phyloP scores from a whole-genome alignment of 1,140 invertebrate species.

The Rhysida immarginata region DNA sequence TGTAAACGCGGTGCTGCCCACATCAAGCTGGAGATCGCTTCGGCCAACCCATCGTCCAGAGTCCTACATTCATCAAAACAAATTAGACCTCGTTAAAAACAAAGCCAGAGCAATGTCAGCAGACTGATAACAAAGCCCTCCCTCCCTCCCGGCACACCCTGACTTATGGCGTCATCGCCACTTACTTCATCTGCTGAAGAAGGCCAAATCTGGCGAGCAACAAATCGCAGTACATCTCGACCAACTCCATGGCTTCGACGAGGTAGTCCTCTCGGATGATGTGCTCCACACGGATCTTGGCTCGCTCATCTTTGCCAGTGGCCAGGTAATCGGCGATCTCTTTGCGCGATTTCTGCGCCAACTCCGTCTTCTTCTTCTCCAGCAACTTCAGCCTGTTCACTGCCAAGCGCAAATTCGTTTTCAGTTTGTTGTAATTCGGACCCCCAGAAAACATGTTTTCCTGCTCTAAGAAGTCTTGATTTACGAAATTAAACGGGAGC shows the following conservation, averaged over 20 bases:
- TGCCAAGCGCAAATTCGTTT: constrained; percentile 83
- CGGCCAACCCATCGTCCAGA: constrained; percentile 83
- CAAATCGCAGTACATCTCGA: constrained; percentile 99
- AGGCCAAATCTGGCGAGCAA: constrained; percentile 93
- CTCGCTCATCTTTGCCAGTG: constrained; percentile 74
- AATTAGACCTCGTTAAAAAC: no score
- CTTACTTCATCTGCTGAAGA: constrained; percentile 89
- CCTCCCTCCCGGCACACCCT: no score
- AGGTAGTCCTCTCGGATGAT: constrained; percentile 98
- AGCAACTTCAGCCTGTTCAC: constrained; percentile 86
- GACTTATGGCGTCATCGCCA: no score
- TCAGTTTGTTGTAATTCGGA: constrained; percentile 85
- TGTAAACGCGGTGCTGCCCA: constrained; percentile 88
- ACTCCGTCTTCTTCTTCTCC: constrained; percentile 96
- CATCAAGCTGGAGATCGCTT: constrained; percentile 88
- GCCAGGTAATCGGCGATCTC: constrained; percentile 95
- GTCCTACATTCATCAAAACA: constrained; percentile 37
- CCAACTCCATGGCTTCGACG: constrained; percentile 96
- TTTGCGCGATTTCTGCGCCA: constrained; percentile 84
- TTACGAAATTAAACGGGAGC: no score
- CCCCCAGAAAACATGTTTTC: constrained; percentile 79
- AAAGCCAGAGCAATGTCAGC: no score
- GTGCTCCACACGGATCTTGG: constrained; percentile 92
- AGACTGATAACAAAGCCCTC: no score
- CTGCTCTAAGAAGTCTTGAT: no score